Conservation (phyloP, 2,113 vertebrate genomes). For the Onychostoma macrolepis region DNA sequence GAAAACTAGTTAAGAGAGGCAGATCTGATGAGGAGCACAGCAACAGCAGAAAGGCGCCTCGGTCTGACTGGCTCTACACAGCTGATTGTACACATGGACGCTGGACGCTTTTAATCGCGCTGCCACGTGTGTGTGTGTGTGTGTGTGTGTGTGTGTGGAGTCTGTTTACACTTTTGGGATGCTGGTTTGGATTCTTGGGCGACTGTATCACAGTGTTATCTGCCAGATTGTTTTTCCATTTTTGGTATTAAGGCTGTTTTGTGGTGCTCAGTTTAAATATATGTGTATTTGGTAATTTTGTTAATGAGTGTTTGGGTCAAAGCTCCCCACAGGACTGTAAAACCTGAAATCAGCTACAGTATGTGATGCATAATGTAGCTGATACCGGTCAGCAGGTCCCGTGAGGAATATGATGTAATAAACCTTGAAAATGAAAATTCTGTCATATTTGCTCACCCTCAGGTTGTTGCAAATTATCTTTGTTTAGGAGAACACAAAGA, state of each 20-base stretch:
- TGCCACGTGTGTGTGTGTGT: conserved; percentile 21
- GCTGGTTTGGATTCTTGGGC: background rate
- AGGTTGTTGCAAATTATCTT: background rate
- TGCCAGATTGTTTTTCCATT: background rate
- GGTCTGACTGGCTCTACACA: conserved; percentile 19
- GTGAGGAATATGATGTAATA: background rate
- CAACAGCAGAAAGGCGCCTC: conserved; percentile 37
- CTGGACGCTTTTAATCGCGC: background rate
- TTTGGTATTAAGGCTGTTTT: background rate
- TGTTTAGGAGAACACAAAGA: background rate
- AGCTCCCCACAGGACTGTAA: background rate
- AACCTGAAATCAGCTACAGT: background rate
- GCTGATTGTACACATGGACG: conserved; percentile 25
- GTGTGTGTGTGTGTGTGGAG: conserved; percentile 38
- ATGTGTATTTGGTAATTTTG: background rate
- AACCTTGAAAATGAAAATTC: background rate
- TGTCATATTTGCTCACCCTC: background rate
- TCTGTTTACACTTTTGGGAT: conserved; percentile 6
- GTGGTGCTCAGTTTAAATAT: background rate
- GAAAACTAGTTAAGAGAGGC: conserved; percentile 46
- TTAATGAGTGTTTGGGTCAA: background rate
- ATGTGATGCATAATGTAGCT: no score
- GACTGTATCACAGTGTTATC: background rate
- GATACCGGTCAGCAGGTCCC: background rate
- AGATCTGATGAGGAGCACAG: conserved; percentile 33